Percentiles rank a stretch among this genome's conserved stretches.
These are phyloP conservation scores for Tachystola acroxantha DNA, from an alignment of 2,888 invertebrate genomes.

Conservation along the genomic window DNA sequence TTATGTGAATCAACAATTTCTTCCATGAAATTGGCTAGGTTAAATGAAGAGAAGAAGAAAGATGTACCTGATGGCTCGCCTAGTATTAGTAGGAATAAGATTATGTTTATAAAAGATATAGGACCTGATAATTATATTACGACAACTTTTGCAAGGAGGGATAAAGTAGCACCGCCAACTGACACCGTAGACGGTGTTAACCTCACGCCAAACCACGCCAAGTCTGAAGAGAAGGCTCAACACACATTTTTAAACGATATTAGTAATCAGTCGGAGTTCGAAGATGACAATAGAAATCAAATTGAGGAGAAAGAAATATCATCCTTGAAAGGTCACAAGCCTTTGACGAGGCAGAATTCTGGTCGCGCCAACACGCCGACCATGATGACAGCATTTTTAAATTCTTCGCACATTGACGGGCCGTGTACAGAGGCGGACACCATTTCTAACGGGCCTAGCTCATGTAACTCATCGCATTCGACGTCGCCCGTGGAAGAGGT, in stretches of 20 bases:
- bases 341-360: constrained; percentile 82
- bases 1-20: constrained; percentile 76
- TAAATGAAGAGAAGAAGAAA: constrained; percentile 61
- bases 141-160: constrained; percentile 77
- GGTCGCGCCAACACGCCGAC: constrained; percentile 74
- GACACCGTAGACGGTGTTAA: constrained; percentile 49
- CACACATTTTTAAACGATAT: constrained; percentile 68
- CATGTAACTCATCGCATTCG: constrained; percentile 65
- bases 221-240: constrained; percentile 71
- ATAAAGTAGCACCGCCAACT: constrained; percentile 41
- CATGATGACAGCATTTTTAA: constrained; percentile 70
- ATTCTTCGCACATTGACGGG: constrained; percentile 59
- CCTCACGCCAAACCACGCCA: constrained; percentile 57
- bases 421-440: constrained; percentile 44
- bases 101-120: constrained; percentile 81
- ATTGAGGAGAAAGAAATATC: constrained; percentile 71
- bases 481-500: constrained; percentile 60
- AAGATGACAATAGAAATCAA: constrained; percentile 71
- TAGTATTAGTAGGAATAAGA: constrained; percentile 71
- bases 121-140: constrained; percentile 86
- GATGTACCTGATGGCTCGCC: constrained; percentile 63
- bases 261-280: constrained; percentile 67
- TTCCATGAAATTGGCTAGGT: constrained; percentile 67
- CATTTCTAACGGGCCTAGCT: constrained; percentile 57
- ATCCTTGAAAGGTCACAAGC: constrained; percentile 81